These are phyloP conservation scores for Nemopilema nomurai DNA, from an alignment of 30 jellyfish, hydroid and myxozoan genomes.

Conservation along the genomic window DNA sequence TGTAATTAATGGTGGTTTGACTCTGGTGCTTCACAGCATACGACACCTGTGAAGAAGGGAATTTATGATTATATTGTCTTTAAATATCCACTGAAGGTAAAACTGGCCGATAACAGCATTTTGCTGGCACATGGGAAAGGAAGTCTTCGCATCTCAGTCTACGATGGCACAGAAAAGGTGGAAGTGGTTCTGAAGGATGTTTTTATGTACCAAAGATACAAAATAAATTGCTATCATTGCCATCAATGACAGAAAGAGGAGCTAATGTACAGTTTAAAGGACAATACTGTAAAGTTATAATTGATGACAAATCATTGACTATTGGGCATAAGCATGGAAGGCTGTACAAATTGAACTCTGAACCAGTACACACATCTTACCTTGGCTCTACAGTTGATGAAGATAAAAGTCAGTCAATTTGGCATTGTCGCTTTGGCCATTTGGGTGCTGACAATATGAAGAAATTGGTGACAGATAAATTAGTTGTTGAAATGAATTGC, in stretches of 20 bases:
- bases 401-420: slow-evolving; percentile 1
- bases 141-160: not conserved
- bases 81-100: slow-evolving; percentile 23
- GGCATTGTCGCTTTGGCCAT: slow-evolving; percentile 22
- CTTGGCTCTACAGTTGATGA: slow-evolving; percentile 8
- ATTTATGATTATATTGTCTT: slow-evolving; percentile 5
- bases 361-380: slow-evolving; percentile 16
- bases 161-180: slow-evolving; percentile 25
- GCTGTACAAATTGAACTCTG: slow-evolving; percentile 45
- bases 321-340: slow-evolving; percentile 38
- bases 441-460: slow-evolving; percentile 6
- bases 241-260: slow-evolving; percentile 41
- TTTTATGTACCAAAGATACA: slow-evolving; percentile 55
- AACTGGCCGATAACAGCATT: slow-evolving; percentile 50
- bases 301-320: slow-evolving; percentile 21
- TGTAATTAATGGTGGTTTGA: slow-evolving; percentile 36
- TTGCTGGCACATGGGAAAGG: slow-evolving; percentile 56
- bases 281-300: slow-evolving; percentile 25
- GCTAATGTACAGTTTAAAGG: slow-evolving; percentile 47
- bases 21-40: slow-evolving; percentile 62
- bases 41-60: slow-evolving; percentile 50
- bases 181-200: slow-evolving; percentile 35
- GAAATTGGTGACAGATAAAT: slow-evolving; percentile 8
- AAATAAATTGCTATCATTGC: slow-evolving; percentile 28
- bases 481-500: slow-evolving; percentile 32